phyloP scores from a whole-genome alignment of 2,797 vertebrate genomes.

The Syndactyla subalaris region DNA sequence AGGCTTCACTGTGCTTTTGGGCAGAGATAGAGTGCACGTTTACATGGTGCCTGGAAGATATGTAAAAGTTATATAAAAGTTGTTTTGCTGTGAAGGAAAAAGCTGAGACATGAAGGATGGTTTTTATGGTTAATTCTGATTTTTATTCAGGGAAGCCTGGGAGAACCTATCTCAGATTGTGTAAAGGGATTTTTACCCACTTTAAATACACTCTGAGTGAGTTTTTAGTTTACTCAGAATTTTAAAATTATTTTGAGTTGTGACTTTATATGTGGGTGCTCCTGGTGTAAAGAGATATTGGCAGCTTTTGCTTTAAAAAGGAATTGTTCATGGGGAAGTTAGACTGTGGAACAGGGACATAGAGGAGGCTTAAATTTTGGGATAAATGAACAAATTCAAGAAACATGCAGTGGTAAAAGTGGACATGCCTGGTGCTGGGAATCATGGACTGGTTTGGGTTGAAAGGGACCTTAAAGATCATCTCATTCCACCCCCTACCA shows the following conservation, averaged over 20 bases:
- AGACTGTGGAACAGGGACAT: accelerated
- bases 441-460: background rate
- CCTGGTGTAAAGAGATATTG: background rate
- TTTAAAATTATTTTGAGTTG: background rate
- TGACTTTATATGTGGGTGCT: background rate
- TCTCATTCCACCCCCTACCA: background rate
- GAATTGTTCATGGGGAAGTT: background rate
- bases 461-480: background rate
- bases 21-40: accelerated
- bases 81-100: background rate
- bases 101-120: background rate
- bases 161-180: accelerated
- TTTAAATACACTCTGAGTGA: background rate
- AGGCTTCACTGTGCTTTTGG: background rate
- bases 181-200: background rate
- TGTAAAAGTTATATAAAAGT: background rate
- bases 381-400: background rate
- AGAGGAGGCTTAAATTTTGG: background rate
- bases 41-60: background rate
- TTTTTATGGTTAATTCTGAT: background rate
- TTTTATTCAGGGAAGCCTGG: background rate
- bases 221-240: background rate
- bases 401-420: background rate
- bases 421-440: background rate
- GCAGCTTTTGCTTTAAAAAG: background rate